A percentile compares a stretch with the other conserved stretches of the same genome.
Conservation (phyloP, 2,113 vertebrate genomes). For the Rhynchomys soricoides region DNA sequence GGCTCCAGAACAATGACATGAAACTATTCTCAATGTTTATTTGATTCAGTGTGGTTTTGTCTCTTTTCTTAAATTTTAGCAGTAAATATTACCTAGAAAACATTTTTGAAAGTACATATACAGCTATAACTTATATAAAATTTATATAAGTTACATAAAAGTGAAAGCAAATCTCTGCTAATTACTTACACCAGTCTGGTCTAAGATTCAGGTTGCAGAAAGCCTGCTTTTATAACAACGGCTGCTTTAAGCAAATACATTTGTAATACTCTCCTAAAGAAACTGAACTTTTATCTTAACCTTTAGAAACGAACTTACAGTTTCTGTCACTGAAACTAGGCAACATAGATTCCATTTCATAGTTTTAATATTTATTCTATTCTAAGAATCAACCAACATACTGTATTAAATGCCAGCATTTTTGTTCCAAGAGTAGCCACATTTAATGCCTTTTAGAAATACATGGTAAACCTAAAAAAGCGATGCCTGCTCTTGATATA, state of each 20-base stretch:
- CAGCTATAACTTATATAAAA: slow-evolving; percentile 42
- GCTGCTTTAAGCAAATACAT: slow-evolving; percentile 28
- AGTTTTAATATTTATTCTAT: slow-evolving; percentile 30
- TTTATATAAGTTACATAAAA: slow-evolving; percentile 52
- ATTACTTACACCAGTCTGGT: slow-evolving; percentile 38
- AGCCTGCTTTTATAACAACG: slow-evolving; percentile 41
- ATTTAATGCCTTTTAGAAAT: slow-evolving; percentile 55
- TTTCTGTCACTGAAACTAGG: slow-evolving; percentile 26
- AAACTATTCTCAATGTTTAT: slow-evolving; percentile 40
- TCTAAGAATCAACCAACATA: slow-evolving; percentile 30
- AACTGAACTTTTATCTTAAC: slow-evolving; percentile 41
- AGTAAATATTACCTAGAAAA: slow-evolving; percentile 28
- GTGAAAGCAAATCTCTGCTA: slow-evolving; percentile 25
- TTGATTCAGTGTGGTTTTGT: slow-evolving; percentile 39
- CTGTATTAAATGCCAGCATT: background rate
- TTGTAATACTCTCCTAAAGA: slow-evolving; percentile 45
- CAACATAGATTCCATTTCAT: slow-evolving; percentile 30
- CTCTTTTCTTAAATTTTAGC: slow-evolving; percentile 40
- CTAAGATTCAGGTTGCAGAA: slow-evolving; percentile 17
- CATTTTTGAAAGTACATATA: slow-evolving; percentile 35
- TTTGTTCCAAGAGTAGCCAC: slow-evolving; percentile 27
- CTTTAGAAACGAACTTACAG: slow-evolving; percentile 13
- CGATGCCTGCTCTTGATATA: background rate
- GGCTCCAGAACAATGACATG: background rate
- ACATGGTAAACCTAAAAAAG: slow-evolving; percentile 1